phyloP scores from a whole-genome alignment of 2,113 vertebrate genomes.

The human (Homo sapiens) region DNA sequence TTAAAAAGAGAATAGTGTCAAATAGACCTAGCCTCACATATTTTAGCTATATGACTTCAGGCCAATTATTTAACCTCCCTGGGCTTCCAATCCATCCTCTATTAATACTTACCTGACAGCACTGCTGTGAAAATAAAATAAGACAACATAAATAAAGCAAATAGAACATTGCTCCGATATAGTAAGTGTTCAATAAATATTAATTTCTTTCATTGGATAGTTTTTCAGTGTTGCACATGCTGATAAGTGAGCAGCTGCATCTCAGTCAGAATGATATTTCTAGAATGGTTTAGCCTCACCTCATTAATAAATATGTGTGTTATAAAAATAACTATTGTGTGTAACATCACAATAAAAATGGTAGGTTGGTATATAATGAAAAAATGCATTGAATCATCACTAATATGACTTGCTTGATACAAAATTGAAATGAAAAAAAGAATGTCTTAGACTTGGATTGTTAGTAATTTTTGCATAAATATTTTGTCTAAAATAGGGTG shows the following conservation, averaged over 20 bases:
- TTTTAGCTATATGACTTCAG: not conserved
- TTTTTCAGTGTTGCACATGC: not conserved
- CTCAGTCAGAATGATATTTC: not conserved
- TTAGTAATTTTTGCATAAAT: not conserved
- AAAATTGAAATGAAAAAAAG: not conserved
- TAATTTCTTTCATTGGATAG: not conserved
- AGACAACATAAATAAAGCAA: slow-evolving; percentile 28
- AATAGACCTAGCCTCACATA: not conserved
- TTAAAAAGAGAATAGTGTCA: not conserved
- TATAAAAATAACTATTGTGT: not conserved
- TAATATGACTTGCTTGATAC: not conserved
- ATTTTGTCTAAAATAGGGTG: not conserved
- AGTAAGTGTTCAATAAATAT: not conserved
- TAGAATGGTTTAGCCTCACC: not conserved
- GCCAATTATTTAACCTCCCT: not conserved
- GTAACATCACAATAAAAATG: not conserved
- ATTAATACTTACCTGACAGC: not conserved
- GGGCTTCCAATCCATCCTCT: slow-evolving; percentile 25
- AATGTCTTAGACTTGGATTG: not conserved
- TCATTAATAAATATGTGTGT: not conserved
- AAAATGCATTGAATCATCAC: not conserved
- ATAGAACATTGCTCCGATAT: not conserved
- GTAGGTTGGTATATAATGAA: not conserved
- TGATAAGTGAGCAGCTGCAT: not conserved
- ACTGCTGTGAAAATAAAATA: slow-evolving; percentile 24